Base-by-base conservation (phyloP, 2,888 invertebrate genomes). In the Harmothoe impar region DNA sequence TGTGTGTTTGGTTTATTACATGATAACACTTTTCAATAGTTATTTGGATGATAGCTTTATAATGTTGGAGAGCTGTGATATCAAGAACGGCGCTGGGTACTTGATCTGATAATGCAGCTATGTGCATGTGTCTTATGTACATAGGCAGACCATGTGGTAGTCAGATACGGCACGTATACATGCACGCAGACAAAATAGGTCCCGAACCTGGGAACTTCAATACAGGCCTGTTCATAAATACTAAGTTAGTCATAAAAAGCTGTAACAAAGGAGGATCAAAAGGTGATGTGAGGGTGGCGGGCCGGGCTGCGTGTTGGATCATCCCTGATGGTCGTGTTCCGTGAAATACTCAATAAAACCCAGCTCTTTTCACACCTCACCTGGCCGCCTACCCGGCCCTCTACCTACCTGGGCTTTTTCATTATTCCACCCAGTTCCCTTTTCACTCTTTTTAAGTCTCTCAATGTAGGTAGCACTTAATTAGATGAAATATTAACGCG, bases 401-500 rank as follows among this genome's bases (percentile, higher is more conserved):
- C 54, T 52, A 52, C 54, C 54, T n/a, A 62, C 62, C 62, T 62
- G 62, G 23, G n/a, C 1, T 5, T 20, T 29, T 29, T 72, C 29
- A 72, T 72, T 72, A 72, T 72, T 72, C 72, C 25, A 25, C 68
- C 72, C 72, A 72, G 12, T n/a, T 3, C 62, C n/a, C 1, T 62
- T 62, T 62, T 62, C 62, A 62, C 62, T 12, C 62, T 52, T 52
- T 52, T 17, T 17, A 17, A 52, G 17, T n/a, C 23, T 62, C 23
- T 62, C 23, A 62, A 62, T n/a, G 20, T 12, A 20, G 62, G 20
- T 12, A n/a, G 62, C n/a, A 43, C 54, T 23, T 56, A 56, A 86
- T 56, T 56, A 25, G 56, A 86, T 86, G 54, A 56, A 86, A 29
- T 56, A 86, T 52, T 29, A 86, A 56, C 29, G 86, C 33, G 52